A percentile compares a stretch with the other conserved stretches of the same genome.
These are phyloP conservation scores for Gadopsis bispinosus DNA, from an alignment of 2,797 vertebrate species.

Conservation along the genomic window DNA sequence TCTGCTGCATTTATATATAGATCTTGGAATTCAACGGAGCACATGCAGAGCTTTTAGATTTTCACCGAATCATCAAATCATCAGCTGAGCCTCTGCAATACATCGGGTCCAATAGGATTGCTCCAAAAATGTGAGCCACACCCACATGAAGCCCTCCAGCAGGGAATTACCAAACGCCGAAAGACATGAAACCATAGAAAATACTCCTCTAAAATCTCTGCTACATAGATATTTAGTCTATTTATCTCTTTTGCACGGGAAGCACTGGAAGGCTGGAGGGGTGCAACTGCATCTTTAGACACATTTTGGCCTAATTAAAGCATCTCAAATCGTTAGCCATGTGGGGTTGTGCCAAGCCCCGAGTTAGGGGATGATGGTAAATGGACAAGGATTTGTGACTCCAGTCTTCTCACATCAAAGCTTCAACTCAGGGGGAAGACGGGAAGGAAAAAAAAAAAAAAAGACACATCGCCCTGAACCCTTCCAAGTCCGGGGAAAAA, in stretches of 20 bases:
- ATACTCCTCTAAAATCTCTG: constrained; percentile 63
- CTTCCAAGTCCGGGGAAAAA: constrained; percentile 75
- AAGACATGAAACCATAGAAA: constrained; percentile 69
- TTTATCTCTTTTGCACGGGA: constrained; percentile 75
- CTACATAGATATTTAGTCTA: constrained; percentile 67
- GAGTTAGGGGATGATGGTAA: constrained; percentile 80
- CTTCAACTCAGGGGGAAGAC: constrained; percentile 69
- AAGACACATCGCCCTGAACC: constrained; percentile 66
- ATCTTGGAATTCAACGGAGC: constrained; percentile 21
- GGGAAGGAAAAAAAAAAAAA: no score
- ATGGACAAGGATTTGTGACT: constrained; percentile 83
- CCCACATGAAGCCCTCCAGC: constrained; percentile 60
- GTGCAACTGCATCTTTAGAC: constrained; percentile 75
- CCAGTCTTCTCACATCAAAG: constrained; percentile 83
- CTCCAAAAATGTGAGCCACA: constrained; percentile 42
- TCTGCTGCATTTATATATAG: constrained; percentile 29
- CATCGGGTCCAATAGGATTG: constrained; percentile 30
- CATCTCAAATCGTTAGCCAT: constrained; percentile 80
- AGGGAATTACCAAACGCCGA: constrained; percentile 61
- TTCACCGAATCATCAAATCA: constrained; percentile 42
- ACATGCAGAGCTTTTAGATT: constrained; percentile 25
- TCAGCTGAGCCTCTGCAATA: constrained; percentile 47
- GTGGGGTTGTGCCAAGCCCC: constrained; percentile 75
- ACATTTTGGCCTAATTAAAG: constrained; percentile 84
- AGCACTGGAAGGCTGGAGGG: constrained; percentile 69